Base-by-base conservation (phyloP, 2,797 vertebrate genomes). In the Sphenopsis melanotis region DNA sequence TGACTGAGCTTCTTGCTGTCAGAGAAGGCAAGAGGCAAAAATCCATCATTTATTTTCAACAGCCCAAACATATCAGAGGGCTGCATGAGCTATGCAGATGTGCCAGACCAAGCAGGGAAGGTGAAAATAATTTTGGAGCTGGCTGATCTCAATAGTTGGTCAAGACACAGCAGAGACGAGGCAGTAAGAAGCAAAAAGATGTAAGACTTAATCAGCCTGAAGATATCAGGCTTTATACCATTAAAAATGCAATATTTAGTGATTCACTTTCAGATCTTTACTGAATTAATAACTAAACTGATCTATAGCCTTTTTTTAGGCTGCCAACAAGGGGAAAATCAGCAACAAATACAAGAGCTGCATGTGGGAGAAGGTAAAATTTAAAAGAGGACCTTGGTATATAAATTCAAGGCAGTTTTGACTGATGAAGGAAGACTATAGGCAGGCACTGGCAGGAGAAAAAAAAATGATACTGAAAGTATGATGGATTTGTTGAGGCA, bases 201-300 rank as follows among this genome's bases (percentile, higher is more conserved):
- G 83, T 79, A 90, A 94, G 93, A 72, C 17, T 92, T 92, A 76
- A 88, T 88, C 83, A 95, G 55, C 30, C 85, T 19, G 57, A 83
- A 64, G 37, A 34, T 12, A 10, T 9, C 14, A 42, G 22, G 30
- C 20, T 93, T 76, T 24, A 3, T 64, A 37, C 11, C 41, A 41
- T 30, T 75, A 49, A 79, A 94, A 81, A 57, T 15, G 22, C 14
- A 65, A 13, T 60, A 60, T 75, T 74, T 75, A 39, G 17, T 61
- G 60, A 61, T 55, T 81, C 37, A 4, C 20, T 71, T 81, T 65
- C 55, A 72, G 42, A 42, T 77, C 24, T 66, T 29, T 70, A 52
- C 23, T 72, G 21, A 50, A 53, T 46, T 64, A 64, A 64, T 60
- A 83, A 52, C 32, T 53, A 14, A 57, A 19, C 46, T 57, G 47